Base-by-base conservation (phyloP, 2,888 invertebrate species). In the Philaethria dido region DNA sequence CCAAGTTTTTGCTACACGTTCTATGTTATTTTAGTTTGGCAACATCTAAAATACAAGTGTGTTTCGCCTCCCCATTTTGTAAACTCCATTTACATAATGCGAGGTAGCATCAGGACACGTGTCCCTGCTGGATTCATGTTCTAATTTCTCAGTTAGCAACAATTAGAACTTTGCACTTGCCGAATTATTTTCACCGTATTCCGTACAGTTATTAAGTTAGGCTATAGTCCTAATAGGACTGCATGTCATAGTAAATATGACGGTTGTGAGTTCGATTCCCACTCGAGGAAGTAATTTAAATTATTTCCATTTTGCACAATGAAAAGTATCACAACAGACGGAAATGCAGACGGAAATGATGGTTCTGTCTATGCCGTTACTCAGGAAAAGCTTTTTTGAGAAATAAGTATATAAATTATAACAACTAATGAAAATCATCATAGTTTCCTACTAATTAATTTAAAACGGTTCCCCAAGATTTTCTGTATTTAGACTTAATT, bases 71-170 rank as follows among this genome's bases (percentile, higher is more conserved):
- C 5, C 22, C 42, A 42, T 57, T 42, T 57, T 16, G 25, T n/a
- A 57, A 57, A 42, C 42, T 42, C 25, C 22, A 57, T 57, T 57
- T 22, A 22, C 57, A 57, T 57, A 57, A 57, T 57, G 42, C 42
- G 57, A 25, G 42, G 57, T 57, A 42, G 42, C 39, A 42, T 6
- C 57, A 57, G 42, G 42, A 57, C 25, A 42, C 57, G 22, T 57
- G 42, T 57, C 57, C 57, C 42, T 57, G 22, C 5, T 42, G 57
- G 22, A 57, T 42, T 57, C 42, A n/a, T 57, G n/a, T 42, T 42
- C 42, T 57, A 57, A 57, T 42, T 57, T 22, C 57, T 57, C 42
- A 11, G 57, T 42, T 25, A 42, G n/a, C 16, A 25, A 42, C 42
- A 39, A 57, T 57, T 57, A 57, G 5, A n/a, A 42, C 11, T 57